Conservation (phyloP, 2,797 vertebrate genomes). For the Mus minutoides region DNA sequence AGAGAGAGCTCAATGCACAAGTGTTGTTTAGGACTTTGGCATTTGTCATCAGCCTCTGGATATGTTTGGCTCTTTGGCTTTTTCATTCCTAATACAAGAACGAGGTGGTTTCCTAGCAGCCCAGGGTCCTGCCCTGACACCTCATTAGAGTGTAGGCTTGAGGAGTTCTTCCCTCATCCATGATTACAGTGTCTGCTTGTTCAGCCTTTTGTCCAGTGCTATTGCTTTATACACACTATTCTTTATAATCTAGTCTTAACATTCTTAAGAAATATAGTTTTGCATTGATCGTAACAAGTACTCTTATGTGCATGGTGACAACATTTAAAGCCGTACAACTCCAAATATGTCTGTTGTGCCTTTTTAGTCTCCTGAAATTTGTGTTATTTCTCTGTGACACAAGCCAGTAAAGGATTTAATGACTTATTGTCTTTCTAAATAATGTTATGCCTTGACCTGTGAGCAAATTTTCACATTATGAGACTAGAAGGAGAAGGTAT, state of each 20-base stretch:
- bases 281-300: neutral
- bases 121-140: neutral
- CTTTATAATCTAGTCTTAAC: conserved; percentile 1
- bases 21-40: neutral
- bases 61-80: neutral
- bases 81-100: neutral
- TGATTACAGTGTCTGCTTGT: neutral
- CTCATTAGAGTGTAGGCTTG: neutral
- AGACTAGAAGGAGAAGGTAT: neutral
- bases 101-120: conserved; percentile 43
- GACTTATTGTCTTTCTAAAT: neutral
- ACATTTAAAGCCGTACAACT: neutral
- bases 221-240: neutral
- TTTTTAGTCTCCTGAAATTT: neutral
- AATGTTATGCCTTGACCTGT: conserved; percentile 23
- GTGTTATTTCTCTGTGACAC: conserved; percentile 17
- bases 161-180: neutral
- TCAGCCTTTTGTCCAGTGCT: neutral
- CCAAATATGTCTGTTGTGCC: neutral
- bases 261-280: conserved; percentile 26
- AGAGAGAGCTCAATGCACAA: neutral
- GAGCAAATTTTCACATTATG: conserved; percentile 34
- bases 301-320: neutral
- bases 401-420: conserved; percentile 25
- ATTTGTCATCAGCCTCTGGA: neutral